Conservation (phyloP, 2,797 vertebrate genomes). For the Loris lydekkerianus region DNA sequence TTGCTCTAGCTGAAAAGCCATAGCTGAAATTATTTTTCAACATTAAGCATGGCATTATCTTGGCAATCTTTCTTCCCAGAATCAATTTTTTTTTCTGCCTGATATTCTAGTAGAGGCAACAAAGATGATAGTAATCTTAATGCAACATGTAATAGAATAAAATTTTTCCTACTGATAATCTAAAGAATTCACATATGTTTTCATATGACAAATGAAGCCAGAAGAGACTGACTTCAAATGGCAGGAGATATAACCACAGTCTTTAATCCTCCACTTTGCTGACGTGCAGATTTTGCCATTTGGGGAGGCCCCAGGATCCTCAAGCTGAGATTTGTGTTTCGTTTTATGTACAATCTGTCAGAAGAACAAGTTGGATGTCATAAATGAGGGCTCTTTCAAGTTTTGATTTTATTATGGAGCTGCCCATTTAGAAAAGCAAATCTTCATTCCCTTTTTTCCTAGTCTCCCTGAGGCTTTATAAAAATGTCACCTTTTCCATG, state of each 20-base stretch:
- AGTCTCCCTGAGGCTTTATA: constrained; percentile 1
- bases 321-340: constrained; percentile 41
- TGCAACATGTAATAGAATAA: constrained; percentile 60
- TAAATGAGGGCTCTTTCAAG: constrained; percentile 67
- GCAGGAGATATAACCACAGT: background rate
- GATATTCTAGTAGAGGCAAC: constrained; percentile 45
- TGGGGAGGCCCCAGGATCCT: constrained; percentile 17
- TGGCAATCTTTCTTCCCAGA: constrained; percentile 54
- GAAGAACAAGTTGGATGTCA: background rate
- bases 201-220: constrained; percentile 59
- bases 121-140: constrained; percentile 69
- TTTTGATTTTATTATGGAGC: constrained; percentile 60
- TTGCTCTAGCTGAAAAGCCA: constrained; percentile 56
- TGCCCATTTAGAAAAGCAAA: background rate
- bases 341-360: background rate
- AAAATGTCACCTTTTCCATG: constrained; percentile 33
- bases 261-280: constrained; percentile 64
- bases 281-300: constrained; percentile 44
- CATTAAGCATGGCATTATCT: constrained; percentile 44
- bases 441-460: constrained; percentile 36
- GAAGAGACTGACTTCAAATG: constrained; percentile 66
- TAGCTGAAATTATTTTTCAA: constrained; percentile 70
- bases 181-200: constrained; percentile 68
- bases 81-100: background rate
- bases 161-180: constrained; percentile 66